These are phyloP conservation scores for Lucilia cuprina DNA, from an alignment of 1,140 invertebrate species.

Conservation along the genomic window DNA sequence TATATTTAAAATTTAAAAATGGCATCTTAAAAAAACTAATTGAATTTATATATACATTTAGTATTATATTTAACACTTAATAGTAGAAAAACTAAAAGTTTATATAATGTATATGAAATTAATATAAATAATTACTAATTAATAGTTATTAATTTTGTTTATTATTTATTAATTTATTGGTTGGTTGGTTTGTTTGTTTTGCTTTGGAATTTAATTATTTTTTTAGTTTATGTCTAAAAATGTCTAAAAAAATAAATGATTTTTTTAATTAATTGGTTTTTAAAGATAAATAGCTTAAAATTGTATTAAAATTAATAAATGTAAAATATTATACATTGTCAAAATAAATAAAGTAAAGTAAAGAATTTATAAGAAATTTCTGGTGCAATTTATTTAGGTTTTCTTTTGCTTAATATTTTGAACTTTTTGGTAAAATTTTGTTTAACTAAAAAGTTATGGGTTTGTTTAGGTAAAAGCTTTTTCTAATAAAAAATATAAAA, in stretches of 20 bases:
- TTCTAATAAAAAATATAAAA: too few species aligned
- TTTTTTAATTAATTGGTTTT: neutral
- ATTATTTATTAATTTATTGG: neutral
- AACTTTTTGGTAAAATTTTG: neutral
- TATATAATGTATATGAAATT: neutral
- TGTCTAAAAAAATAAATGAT: neutral
- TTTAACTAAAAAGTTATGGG: neutral
- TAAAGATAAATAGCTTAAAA: neutral
- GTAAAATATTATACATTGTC: neutral
- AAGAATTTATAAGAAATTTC: too few species aligned
- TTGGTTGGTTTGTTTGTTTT: conserved; percentile 6
- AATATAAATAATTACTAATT: neutral
- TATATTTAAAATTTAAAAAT: neutral
- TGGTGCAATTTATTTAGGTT: too few species aligned
- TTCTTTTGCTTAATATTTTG: neutral
- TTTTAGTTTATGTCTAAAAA: neutral
- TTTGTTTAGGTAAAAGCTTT: too few species aligned
- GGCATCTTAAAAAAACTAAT: neutral
- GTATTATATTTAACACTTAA: neutral
- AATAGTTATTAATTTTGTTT: neutral
- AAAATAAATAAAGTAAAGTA: too few species aligned
- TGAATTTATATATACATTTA: neutral
- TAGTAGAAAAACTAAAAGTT: neutral
- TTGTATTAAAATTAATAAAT: neutral
- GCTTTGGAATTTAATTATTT: neutral